Evolutionary conservation across 2,888 invertebrate genomes (phyloP).

Genomic region (Standfussiana lucernea): DNA sequence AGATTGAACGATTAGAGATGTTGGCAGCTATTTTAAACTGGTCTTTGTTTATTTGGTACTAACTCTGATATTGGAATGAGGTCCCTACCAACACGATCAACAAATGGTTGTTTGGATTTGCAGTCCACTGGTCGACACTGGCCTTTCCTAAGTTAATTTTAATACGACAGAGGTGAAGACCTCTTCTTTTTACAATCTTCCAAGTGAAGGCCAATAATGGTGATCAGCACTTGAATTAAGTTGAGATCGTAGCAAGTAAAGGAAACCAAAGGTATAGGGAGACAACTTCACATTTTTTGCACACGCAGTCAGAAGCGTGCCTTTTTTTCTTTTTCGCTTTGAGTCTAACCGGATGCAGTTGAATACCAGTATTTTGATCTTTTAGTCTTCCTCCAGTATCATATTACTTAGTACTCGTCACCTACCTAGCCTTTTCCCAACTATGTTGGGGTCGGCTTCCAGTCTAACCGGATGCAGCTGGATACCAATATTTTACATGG

Average conservation of each 20-base stretch:
- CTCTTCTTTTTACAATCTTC: no score
- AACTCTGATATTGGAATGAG: neutral
- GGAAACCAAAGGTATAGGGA: no score
- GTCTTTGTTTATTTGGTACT: constrained; percentile 6
- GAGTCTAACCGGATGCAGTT: no score
- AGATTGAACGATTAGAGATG: constrained; percentile 54
- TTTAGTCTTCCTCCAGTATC: no score
- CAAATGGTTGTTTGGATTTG: neutral
- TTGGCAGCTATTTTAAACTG: constrained; percentile 9
- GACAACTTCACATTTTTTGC: no score
- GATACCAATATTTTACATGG: neutral
- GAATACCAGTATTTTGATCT: no score
- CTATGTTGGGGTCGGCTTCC: neutral
- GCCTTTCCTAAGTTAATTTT: neutral
- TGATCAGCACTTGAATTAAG: neutral
- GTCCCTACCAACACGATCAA: neutral
- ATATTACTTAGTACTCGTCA: no score
- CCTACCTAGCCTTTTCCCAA: neutral
- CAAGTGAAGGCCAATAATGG: neutral
- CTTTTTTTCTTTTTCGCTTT: no score
- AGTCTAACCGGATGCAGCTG: neutral
- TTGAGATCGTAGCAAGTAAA: neutral
- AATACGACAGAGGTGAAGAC: neutral
- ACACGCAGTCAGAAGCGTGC: no score
- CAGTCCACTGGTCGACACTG: neutral